Base-by-base conservation (phyloP, 2,113 vertebrate genomes). In the Toxotes jaculatrix region DNA sequence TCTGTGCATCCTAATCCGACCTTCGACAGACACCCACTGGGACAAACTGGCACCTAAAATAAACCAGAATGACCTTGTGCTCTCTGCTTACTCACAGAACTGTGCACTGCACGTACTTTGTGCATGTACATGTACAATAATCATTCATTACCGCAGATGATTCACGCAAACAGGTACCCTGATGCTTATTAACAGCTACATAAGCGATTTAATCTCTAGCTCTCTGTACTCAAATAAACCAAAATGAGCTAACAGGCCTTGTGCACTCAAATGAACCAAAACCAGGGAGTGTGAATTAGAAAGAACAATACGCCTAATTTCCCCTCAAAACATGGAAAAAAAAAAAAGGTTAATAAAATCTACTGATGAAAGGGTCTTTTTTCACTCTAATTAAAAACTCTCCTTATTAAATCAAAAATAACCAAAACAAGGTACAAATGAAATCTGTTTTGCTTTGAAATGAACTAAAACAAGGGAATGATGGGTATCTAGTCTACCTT, bases 381-480 rank as follows among this genome's bases (percentile, higher is more conserved):
- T n/a, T 64, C 23, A 45, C 27, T 32, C 34, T 31, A 69, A 74
- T 43, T 74, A 68, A 51, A 77, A 51, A 47, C 27, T 14, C 0
- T 60, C 23, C 5, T 40, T 31, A 31, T 45, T 43, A 8, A n/a
- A 42, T 68, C 7, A 70, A 79, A 27, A 75, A 71, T 23, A 47
- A 63, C 31, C 17, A 27, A 62, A 67, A 68, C 17, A 43, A 70
- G 14, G 36, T 19, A 65, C 12, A 2, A 34, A 66, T 16, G 69
- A 64, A 49, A 72, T 31, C 3, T 8, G 36, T 8, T 63, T 16
- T 42, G 12, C 40, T 19, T 1, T 61, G 16, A 31, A 79, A 63
- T 88, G 67, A 79, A 68, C 55, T 19, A 59, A 72, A 76, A 68
- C 42, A 62, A 38, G 47, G 16, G 23, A 59, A 47, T 42, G 21